These are phyloP conservation scores for Acrossocheilus fasciatus DNA, from an alignment of 2,797 vertebrate species.

Conservation along the genomic window DNA sequence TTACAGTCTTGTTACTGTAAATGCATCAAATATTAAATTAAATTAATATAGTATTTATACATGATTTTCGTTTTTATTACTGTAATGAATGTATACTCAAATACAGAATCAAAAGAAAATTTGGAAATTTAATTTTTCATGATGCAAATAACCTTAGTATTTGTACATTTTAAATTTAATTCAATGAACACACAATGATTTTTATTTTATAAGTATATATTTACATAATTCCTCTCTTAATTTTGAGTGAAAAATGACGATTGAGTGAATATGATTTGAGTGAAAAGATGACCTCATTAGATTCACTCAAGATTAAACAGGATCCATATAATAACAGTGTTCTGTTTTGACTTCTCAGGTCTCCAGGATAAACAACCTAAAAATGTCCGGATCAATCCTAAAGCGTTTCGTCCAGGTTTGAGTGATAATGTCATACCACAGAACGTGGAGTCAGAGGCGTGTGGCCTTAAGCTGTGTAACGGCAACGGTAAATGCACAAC, in stretches of 20 bases:
- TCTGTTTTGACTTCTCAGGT: constrained; percentile 63
- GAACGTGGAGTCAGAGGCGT: constrained; percentile 66
- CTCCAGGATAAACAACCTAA: constrained; percentile 12
- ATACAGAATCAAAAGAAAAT: not conserved
- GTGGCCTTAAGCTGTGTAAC: constrained; percentile 73
- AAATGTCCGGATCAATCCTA: not conserved
- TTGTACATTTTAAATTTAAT: too few species aligned
- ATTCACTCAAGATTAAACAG: not conserved
- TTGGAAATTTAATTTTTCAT: not conserved
- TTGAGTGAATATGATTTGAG: too few species aligned
- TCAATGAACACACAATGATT: too few species aligned
- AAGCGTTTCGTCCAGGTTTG: not conserved
- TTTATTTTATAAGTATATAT: too few species aligned
- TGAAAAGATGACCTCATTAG: not conserved
- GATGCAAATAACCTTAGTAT: not conserved
- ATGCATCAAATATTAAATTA: too few species aligned
- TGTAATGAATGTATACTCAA: too few species aligned
- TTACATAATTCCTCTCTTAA: too few species aligned
- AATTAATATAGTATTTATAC: too few species aligned
- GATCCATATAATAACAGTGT: too few species aligned
- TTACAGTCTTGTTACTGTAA: too few species aligned
- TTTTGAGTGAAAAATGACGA: too few species aligned
- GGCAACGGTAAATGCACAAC: constrained; percentile 79
- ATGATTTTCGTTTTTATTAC: too few species aligned
- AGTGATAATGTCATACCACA: constrained; percentile 35